phyloP scores from a whole-genome alignment of 2,797 vertebrate genomes.

The Adrianichthys oophorus region DNA sequence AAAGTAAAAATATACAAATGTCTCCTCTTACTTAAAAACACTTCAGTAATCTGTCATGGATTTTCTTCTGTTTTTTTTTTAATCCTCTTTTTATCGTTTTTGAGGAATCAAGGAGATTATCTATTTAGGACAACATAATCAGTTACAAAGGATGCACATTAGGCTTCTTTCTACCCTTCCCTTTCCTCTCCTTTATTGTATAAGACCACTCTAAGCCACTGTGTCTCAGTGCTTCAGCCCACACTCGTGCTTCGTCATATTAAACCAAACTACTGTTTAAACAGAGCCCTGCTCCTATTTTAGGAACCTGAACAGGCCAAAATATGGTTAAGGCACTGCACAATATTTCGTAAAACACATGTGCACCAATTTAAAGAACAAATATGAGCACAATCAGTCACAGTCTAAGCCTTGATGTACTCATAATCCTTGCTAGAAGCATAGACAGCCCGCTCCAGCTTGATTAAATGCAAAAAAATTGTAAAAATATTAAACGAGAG shows the following conservation, averaged over 20 bases:
- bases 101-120: conserved; percentile 18
- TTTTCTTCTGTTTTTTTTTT: conserved; percentile 8
- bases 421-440: neutral
- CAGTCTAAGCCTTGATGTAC: neutral
- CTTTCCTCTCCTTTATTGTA: conserved; percentile 2
- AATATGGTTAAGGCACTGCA: neutral
- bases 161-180: neutral
- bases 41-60: conserved; percentile 28
- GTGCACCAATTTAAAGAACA: neutral
- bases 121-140: conserved; percentile 20
- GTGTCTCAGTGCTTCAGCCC: neutral
- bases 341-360: neutral
- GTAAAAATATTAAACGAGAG: conserved; percentile 12
- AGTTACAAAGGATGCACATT: conserved; percentile 2
- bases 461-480: conserved; percentile 4
- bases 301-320: conserved; percentile 1
- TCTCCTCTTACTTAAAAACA: conserved; percentile 20
- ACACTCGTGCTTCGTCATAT: neutral
- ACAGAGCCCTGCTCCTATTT: no score
- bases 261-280: neutral
- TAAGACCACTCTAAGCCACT: conserved; percentile 1
- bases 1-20: neutral
- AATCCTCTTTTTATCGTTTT: conserved; percentile 31
- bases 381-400: conserved; percentile 1
- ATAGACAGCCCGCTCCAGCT: conserved; percentile 9